Evolutionary conservation across 2,113 vertebrate species (phyloP), one percentile per base, ranked within the genome.

Genomic region (Lipotes vexillifer): DNA sequence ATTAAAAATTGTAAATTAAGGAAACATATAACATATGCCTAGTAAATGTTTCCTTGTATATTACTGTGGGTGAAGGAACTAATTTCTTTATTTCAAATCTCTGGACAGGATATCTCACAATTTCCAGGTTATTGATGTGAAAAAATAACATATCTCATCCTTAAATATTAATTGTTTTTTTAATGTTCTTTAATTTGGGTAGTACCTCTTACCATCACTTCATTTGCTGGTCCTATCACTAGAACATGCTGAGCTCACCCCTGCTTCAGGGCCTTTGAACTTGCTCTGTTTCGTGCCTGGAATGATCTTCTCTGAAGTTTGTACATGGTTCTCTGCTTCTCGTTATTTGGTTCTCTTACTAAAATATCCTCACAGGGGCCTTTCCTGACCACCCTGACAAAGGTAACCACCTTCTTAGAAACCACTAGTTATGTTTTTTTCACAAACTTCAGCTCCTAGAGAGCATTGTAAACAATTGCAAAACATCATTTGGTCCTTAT

Each of bases 171-270:
- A 61, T 27, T 11, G 25, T 61, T 61, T 61, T 61, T 61, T 21
- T 21, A 57, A 57, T 57, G 55, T 57, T 57, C 18, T 61, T 61
- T 61, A 27, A 61, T 61, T 61, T 61, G 23, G 23, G 59, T 29
- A 61, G 4, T 61, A 61, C 0, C 1, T 82, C 36, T 31, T 52
- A 13, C 10, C 6, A 8, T 7, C 3, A 38, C 11, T 38, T 68
- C 25, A 17, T 4, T 69, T 0, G 4, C 21, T 21, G 23, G 9
- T 57, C 10, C 38, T 44, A 2, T 44, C 11, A 18, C 4, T 18
- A 6, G 36, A 8, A 44, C 13, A 20, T 2, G 1, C 66, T 72
- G 63, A 61, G 52, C 38, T 77, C 8, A 17, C 20, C 66, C 17
- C 17, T 38, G 33, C 61, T n/a, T 41, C 21, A 12, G 57, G 65